phyloP scores from a whole-genome alignment of 2,888 invertebrate genomes.

The Plagodis dolabraria region DNA sequence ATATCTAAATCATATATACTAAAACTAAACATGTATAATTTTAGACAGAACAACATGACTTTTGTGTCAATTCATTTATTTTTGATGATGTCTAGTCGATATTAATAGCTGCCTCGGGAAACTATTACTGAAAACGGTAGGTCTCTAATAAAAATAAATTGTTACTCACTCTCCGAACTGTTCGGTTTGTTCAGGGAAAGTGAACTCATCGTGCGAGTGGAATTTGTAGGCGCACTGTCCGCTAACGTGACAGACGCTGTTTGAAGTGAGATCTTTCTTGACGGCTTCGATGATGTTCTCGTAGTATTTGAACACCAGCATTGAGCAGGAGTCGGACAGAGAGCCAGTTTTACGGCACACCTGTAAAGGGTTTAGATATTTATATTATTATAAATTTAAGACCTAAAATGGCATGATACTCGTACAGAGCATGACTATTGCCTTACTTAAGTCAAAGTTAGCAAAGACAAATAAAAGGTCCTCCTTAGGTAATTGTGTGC shows the following conservation, averaged over 20 bases:
- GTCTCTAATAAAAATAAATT: background rate
- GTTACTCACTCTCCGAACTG: slow-evolving; percentile 80
- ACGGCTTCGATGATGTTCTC: slow-evolving; percentile 88
- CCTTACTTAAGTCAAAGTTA: no score
- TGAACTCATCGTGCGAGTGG: slow-evolving; percentile 86
- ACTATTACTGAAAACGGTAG: background rate
- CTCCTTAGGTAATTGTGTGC: no score
- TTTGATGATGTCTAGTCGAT: no score
- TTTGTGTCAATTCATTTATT: no score
- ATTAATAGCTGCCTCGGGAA: no score
- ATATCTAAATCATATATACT: no score
- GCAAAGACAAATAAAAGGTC: no score
- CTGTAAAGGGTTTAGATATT: slow-evolving; percentile 42
- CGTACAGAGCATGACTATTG: no score
- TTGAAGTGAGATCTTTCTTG: slow-evolving; percentile 85
- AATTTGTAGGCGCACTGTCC: slow-evolving; percentile 89
- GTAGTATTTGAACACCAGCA: slow-evolving; percentile 89
- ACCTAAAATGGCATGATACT: no score
- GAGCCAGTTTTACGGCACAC: slow-evolving; percentile 89
- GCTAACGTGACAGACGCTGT: slow-evolving; percentile 89
- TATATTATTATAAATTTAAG: background rate
- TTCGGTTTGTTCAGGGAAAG: slow-evolving; percentile 82
- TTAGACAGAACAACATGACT: no score
- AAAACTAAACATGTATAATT: no score
- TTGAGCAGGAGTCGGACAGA: slow-evolving; percentile 92